Percentiles rank a stretch among this genome's conserved stretches.
phyloP scores from a whole-genome alignment of 2,113 vertebrate species.

The Pygoscelis antarcticus region DNA sequence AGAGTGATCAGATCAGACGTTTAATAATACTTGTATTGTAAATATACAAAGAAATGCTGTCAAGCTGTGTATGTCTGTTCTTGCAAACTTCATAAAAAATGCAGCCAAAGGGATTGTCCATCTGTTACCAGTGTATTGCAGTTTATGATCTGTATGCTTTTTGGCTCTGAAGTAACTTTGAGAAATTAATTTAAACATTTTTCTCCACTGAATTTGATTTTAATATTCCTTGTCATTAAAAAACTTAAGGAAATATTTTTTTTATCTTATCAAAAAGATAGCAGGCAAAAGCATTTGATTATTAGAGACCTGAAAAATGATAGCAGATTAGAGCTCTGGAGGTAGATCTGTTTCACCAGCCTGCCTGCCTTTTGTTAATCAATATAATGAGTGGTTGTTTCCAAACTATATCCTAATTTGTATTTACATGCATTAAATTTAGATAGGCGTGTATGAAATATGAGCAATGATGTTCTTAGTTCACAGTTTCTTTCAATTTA shows the following conservation, averaged over 20 bases:
- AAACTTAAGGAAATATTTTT: not conserved
- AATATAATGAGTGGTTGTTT: not conserved
- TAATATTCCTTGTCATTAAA: not conserved
- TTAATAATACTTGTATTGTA: not conserved
- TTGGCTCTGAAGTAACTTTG: not conserved
- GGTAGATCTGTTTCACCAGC: not conserved
- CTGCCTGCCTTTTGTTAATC: not conserved
- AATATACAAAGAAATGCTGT: not conserved
- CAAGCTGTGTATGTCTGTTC: not conserved
- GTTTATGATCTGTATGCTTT: not conserved
- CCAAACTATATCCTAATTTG: not conserved
- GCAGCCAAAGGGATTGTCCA: not conserved
- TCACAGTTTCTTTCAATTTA: not conserved
- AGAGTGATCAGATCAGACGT: not conserved
- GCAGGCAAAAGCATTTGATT: not conserved
- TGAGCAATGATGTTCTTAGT: not conserved
- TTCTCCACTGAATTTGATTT: not conserved
- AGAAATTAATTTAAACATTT: not conserved
- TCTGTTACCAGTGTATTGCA: not conserved
- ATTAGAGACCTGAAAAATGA: not conserved
- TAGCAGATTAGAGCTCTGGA: not conserved
- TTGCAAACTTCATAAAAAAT: not conserved
- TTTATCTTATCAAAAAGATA: not conserved
- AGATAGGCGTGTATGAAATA: not conserved
- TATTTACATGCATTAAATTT: not conserved